A percentile compares a stretch with the other conserved stretches of the same genome.
Evolutionary conservation across 1,140 invertebrate genomes (phyloP).

Genomic region (Sitodiplosis mosellana): DNA sequence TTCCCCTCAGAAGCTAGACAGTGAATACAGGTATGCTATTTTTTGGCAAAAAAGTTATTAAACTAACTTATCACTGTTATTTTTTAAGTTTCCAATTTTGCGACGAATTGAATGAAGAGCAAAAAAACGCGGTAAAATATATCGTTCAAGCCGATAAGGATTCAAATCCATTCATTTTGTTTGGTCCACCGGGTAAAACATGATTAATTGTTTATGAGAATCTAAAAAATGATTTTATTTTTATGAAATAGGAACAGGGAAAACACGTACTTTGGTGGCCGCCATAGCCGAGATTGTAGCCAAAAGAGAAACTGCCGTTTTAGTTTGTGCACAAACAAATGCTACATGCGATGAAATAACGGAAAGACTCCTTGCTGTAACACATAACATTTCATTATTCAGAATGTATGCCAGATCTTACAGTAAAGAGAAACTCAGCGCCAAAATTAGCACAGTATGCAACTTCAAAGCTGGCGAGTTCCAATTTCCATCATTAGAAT

Average conservation of each 20-base stretch:
- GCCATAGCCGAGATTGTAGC: slow-evolving; percentile 32
- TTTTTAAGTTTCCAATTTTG: too few relatives aligned
- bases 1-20: background rate
- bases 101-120: slow-evolving; percentile 49
- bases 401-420: slow-evolving; percentile 29
- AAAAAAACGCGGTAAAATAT: slow-evolving; percentile 41
- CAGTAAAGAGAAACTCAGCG: slow-evolving; percentile 2
- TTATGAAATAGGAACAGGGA: slow-evolving; percentile 57
- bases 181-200: background rate
- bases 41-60: too few relatives aligned
- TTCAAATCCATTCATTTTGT: slow-evolving; percentile 40
- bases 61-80: too few relatives aligned
- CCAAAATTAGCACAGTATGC: slow-evolving; percentile 14
- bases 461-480: slow-evolving; percentile 15
- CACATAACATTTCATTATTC: slow-evolving; percentile 12
- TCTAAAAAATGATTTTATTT: background rate
- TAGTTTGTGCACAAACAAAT: slow-evolving; percentile 57
- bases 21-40: background rate
- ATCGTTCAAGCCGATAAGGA: slow-evolving; percentile 34
- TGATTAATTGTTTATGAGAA: background rate
- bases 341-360: slow-evolving; percentile 57
- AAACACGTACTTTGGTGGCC: slow-evolving; percentile 63
- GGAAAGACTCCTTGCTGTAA: slow-evolving; percentile 26
- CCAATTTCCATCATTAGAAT: slow-evolving; percentile 13
- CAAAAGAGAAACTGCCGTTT: slow-evolving; percentile 29